A percentile compares a stretch with the other conserved stretches of the same genome.
Conservation (phyloP, 2,888 invertebrate species). For the Chrysina gloriosa region DNA sequence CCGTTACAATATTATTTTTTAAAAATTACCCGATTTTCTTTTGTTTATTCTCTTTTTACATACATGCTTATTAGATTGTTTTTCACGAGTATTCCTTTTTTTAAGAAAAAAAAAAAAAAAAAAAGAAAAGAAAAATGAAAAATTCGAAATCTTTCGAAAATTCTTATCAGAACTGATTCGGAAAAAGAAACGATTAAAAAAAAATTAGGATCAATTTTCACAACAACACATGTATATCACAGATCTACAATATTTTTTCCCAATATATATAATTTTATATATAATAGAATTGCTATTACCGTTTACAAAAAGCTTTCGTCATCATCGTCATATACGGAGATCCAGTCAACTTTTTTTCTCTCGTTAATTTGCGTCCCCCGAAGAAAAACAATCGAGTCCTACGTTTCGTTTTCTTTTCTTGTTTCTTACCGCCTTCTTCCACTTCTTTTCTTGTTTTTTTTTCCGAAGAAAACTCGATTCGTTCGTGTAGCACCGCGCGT, state of each 20-base stretch:
- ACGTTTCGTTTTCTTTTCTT: neutral
- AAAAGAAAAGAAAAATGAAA: no score
- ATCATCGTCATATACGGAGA: no score
- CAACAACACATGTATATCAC: conserved; percentile 65
- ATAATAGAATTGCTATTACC: neutral
- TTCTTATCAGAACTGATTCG: no score
- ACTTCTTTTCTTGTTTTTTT: neutral
- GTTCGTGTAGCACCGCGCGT: no score
- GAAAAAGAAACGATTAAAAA: no score
- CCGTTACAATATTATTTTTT: conserved; percentile 7
- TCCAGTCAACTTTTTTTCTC: neutral
- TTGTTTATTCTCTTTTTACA: neutral
- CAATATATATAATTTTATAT: conserved; percentile 20
- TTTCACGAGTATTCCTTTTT: no score
- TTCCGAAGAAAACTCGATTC: neutral
- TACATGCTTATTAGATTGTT: no score
- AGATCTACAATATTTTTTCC: conserved; percentile 63
- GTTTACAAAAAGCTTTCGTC: neutral
- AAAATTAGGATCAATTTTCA: conserved; percentile 47
- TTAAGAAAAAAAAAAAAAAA: no score
- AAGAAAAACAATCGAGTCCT: no score
- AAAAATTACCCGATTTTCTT: conserved; percentile 14
- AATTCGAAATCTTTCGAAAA: no score
- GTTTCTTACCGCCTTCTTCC: neutral
- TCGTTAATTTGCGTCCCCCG: neutral